Base-by-base conservation (phyloP, 1,140 invertebrate genomes). In the Homarus americanus region DNA sequence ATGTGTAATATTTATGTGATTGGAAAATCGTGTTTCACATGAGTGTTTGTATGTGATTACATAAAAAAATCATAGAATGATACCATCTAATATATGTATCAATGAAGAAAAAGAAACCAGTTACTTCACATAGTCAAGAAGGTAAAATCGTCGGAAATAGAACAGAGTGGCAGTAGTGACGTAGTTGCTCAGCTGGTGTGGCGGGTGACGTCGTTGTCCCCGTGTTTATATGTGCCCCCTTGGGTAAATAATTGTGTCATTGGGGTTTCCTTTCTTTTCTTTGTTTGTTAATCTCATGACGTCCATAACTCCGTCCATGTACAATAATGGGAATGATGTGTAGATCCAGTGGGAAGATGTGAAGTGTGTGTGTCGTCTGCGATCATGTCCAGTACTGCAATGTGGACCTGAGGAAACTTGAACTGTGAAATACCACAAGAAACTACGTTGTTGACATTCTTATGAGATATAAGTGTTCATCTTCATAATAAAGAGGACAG, bases 281-380 rank as follows among this genome's bases (percentile, higher is more conserved):
- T 78, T 40, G 24, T 24, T 76, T 36, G 24, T 86, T 53, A 86
- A n/a, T 34, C 72, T 17, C 9, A 2, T 76, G 44, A 53, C 83
- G 83, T 86, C 83, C 83, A 76, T 2, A 32, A 49, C n/a, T 88
- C 86, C 86, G 78, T 88, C 86, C 86, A 80, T 49, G 83, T 34
- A 32, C 5, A 69, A 10, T 69, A 69, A 69, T 5, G n/a, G 63
- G 28, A 69, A 10, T 17, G n/a, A 69, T 7, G 15, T 20, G 36
- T 0, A 40, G 40, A 10, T 20, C 2, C 63, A 66, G n/a, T n/a
- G 63, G n/a, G n/a, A 32, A 32, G 5, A 49, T 49, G 44, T 49
- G 44, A 49, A 49, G 44, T 5, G 44, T 49, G 44, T 49, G 63
- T 5, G 63, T 69, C 28, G 63, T 69, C 63, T 69, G 28, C 63